Evolutionary conservation across 2,113 vertebrate genomes (phyloP).

Genomic region (Danionella cerebrum): DNA sequence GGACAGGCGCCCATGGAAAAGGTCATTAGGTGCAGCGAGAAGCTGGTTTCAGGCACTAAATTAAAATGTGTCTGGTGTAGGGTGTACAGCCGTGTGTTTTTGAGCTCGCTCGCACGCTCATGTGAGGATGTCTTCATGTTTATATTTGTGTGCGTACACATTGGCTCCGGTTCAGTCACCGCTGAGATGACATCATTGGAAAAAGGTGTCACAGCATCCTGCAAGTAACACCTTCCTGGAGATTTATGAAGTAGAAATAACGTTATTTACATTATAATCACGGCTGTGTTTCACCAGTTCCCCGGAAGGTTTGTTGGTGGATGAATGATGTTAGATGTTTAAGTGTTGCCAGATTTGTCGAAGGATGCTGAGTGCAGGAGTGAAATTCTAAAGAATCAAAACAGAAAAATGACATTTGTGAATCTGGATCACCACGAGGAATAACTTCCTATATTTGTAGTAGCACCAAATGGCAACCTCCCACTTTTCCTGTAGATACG

Average conservation of each 20-base stretch:
- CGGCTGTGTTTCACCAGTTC: too few relatives aligned
- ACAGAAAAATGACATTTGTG: too few relatives aligned
- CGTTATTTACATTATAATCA: too few relatives aligned
- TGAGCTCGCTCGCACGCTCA: background rate
- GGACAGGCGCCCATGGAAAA: slow-evolving; percentile 39
- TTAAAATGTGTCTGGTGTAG: background rate
- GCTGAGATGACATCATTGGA: slow-evolving; percentile 40
- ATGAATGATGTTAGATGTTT: too few relatives aligned
- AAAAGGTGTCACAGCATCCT: slow-evolving; percentile 20
- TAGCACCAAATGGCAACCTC: too few relatives aligned
- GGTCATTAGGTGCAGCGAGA: slow-evolving; percentile 42
- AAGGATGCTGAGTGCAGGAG: too few relatives aligned
- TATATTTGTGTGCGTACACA: background rate
- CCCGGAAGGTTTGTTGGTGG: too few relatives aligned
- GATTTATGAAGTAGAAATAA: background rate
- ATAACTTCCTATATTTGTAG: too few relatives aligned
- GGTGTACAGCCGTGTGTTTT: background rate
- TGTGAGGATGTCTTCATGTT: background rate
- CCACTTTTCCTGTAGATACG: too few relatives aligned
- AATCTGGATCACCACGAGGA: too few relatives aligned
- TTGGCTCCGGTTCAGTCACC: slow-evolving; percentile 5
- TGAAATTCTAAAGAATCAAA: too few relatives aligned
- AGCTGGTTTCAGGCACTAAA: slow-evolving; percentile 36
- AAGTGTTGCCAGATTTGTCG: too few relatives aligned
- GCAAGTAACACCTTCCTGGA: background rate